Base-by-base conservation (phyloP, 2,113 vertebrate species). In the Cyprinodon brontotheroides region DNA sequence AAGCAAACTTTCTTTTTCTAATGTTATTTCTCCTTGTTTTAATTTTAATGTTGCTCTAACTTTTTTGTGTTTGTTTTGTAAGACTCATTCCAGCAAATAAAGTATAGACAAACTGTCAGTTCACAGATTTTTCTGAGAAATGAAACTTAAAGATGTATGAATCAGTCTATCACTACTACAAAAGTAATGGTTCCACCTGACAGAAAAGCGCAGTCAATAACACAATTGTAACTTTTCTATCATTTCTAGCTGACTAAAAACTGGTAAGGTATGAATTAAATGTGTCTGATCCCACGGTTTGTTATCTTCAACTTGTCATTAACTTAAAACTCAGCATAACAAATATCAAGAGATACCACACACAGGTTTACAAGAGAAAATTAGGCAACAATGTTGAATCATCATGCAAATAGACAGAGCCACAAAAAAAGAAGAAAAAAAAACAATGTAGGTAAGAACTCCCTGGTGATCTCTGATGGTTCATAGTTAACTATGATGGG, bases 361-460 rank as follows among this genome's bases (percentile, higher is more conserved):
- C 60, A 72, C 63, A 75, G 76, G 79, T 85, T 86, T 29, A 68
- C 48, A 74, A 40, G 61, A 65, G 61, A 15, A 53, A 17, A 60
- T 48, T 76, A 61, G 69, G 66, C 79, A 72, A 45, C 41, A 68
- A 68, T 39, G 75, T 83, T 89, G 87, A 89, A 87, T 91, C 89
- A 90, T 89, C 68, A 80, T 86, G 82, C 84, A 88, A 90, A 91
- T 77, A 75, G 15, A 67, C 64, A 70, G 63, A 78, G 66, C 79
- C 74, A 75, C 83, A 85, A 70, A 84, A 68, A 74, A 67, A 61
- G 13, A 66, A 85, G 68, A 84, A 68, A 74, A 67, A 61, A 36
- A 66, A 11, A 45, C 47, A 37, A 39, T 60, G 78, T 81, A 77
- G 75, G 70, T 83, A 70, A 77, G 48, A 57, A 57, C 73, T 72